phyloP scores from a whole-genome alignment of 2,797 vertebrate genomes.

The Spinus pinus region DNA sequence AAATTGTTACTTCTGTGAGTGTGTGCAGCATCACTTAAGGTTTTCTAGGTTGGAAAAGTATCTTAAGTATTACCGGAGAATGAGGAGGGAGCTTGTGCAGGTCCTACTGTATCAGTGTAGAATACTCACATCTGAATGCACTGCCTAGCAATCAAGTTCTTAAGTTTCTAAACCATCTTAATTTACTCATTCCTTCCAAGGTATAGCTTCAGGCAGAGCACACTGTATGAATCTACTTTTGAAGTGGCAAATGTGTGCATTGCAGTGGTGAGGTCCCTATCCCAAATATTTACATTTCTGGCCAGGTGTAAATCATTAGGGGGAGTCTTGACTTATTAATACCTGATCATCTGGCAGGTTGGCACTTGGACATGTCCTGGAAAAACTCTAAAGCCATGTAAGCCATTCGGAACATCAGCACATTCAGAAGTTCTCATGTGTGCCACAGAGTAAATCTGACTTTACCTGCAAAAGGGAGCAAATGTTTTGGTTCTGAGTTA shows the following conservation, averaged over 20 bases:
- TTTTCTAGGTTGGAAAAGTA: not conserved
- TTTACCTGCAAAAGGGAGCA: not conserved
- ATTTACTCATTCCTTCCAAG: not conserved
- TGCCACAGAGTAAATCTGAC: not conserved
- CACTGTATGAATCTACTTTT: conserved; percentile 8
- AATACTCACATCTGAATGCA: conserved; percentile 2
- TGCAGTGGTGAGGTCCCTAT: conserved; percentile 17
- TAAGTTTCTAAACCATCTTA: conserved; percentile 21
- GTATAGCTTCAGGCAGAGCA: conserved; percentile 22
- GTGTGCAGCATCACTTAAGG: not conserved
- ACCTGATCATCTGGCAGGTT: conserved; percentile 41
- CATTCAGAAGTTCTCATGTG: not conserved
- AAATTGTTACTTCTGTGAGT: not conserved
- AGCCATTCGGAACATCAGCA: not conserved
- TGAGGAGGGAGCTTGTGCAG: not conserved
- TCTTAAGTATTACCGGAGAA: not conserved
- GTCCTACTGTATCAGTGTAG: not conserved
- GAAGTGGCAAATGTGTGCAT: conserved; percentile 29
- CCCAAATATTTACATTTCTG: conserved; percentile 25
- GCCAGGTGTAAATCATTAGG: conserved; percentile 54
- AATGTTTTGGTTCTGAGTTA: not conserved
- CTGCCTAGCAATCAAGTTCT: not conserved
- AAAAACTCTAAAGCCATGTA: not conserved
- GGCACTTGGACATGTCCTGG: not conserved
- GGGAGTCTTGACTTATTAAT: conserved; percentile 40